phyloP scores from a whole-genome alignment of 2,113 vertebrate genomes.

The Pollachius pollachius region DNA sequence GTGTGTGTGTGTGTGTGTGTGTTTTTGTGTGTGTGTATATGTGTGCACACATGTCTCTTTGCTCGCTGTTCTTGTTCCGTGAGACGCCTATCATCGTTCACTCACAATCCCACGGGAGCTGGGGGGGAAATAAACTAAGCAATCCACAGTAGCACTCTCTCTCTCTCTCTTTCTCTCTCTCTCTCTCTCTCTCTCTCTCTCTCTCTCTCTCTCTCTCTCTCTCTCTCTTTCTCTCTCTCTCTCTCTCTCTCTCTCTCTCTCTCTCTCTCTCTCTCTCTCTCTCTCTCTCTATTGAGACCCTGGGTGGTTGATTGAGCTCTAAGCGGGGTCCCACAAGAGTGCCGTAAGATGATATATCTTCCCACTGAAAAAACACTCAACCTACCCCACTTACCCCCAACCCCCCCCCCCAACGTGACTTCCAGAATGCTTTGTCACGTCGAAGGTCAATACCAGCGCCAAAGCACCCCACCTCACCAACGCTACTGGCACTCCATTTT shows the following conservation, averaged over 20 bases:
- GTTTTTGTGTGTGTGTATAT: too few species aligned
- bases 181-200: neutral
- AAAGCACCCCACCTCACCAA: constrained; percentile 31
- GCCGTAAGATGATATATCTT: too few species aligned
- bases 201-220: neutral
- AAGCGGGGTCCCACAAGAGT: too few species aligned
- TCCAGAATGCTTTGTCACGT: constrained; percentile 49
- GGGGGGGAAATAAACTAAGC: neutral
- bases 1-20: too few species aligned
- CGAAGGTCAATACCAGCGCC: constrained; percentile 58
- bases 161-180: too few species aligned
- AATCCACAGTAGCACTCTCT: neutral
- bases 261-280: neutral
- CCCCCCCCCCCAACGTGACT: neutral
- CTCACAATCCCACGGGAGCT: too few species aligned
- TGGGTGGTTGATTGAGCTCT: constrained; percentile 27
- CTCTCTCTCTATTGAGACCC: constrained; percentile 31
- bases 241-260: neutral
- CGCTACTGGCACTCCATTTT: constrained; percentile 39
- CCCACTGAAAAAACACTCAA: too few species aligned
- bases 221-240: neutral
- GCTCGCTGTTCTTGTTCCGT: too few species aligned
- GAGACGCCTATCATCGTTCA: too few species aligned
- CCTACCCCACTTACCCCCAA: too few species aligned
- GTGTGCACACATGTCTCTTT: too few species aligned